phyloP scores from a whole-genome alignment of 2,888 invertebrate species.

The Spicauda simplicius region DNA sequence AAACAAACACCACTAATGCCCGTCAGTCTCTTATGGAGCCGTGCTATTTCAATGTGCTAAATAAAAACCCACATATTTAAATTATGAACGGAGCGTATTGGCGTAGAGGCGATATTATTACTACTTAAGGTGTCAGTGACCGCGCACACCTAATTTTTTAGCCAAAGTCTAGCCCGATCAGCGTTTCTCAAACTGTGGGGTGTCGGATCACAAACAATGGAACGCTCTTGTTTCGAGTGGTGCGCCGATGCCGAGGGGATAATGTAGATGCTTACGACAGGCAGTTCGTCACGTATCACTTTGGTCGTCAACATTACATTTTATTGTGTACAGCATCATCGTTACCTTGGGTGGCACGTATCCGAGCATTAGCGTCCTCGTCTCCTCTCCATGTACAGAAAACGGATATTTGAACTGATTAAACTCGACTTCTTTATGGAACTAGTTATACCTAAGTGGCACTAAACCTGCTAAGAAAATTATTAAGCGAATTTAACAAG shows the following conservation, averaged over 20 bases:
- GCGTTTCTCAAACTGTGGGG: slow-evolving; percentile 33
- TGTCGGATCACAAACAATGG: slow-evolving; percentile 32
- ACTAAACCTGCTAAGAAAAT: slow-evolving; percentile 24
- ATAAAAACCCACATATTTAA: slow-evolving; percentile 34
- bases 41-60: slow-evolving; percentile 29
- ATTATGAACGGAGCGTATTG: slow-evolving; percentile 35
- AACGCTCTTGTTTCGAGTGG: slow-evolving; percentile 33
- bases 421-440: slow-evolving; percentile 29
- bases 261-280: slow-evolving; percentile 35
- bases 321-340: slow-evolving; percentile 23
- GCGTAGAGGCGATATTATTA: slow-evolving; percentile 39
- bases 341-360: slow-evolving; percentile 8
- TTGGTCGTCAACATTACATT: slow-evolving; percentile 35
- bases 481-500: slow-evolving; percentile 21
- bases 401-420: slow-evolving; percentile 27
- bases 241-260: slow-evolving; percentile 33
- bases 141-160: slow-evolving; percentile 44
- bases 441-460: background rate
- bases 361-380: slow-evolving; percentile 11
- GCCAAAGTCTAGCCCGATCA: slow-evolving; percentile 43
- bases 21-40: slow-evolving; percentile 14
- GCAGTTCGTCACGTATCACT: slow-evolving; percentile 36
- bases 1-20: slow-evolving; percentile 24
- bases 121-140: slow-evolving; percentile 42
- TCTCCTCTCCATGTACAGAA: slow-evolving; percentile 6